phyloP scores from a whole-genome alignment of 2,888 invertebrate genomes.

The Diarsia brunnea region DNA sequence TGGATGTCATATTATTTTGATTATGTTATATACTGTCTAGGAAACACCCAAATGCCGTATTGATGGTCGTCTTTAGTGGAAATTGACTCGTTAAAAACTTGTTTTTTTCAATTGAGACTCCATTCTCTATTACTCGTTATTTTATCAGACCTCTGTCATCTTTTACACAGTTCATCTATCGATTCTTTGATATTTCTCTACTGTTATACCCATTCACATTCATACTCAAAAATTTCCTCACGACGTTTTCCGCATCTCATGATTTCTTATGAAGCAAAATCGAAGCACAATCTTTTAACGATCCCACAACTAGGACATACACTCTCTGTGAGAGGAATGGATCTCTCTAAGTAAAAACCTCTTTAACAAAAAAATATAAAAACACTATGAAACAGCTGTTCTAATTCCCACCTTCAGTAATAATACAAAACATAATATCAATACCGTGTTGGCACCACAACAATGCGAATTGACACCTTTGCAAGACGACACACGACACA shows the following conservation, averaged over 20 bases:
- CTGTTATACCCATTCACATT: no score
- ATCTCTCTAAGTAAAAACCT: background rate
- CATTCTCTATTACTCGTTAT: no score
- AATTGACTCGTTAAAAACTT: background rate
- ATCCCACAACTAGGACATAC: background rate
- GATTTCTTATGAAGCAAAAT: background rate
- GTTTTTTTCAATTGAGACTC: no score
- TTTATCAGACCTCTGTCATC: no score
- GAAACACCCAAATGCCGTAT: background rate
- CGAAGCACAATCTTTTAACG: background rate
- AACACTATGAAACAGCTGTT: background rate
- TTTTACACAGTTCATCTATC: no score
- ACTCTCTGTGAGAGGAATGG: background rate
- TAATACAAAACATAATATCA: conserved; percentile 5
- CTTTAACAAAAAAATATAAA: background rate
- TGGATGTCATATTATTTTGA: no score
- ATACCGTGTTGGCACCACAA: background rate
- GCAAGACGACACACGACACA: conserved; percentile 19
- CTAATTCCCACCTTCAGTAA: background rate
- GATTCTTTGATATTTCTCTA: no score
- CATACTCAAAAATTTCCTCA: no score
- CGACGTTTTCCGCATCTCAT: no score
- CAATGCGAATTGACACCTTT: conserved; percentile 34
- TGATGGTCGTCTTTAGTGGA: no score
- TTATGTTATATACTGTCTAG: background rate